Conservation (phyloP, 2,797 vertebrate genomes). For the Xerus rutilus region DNA sequence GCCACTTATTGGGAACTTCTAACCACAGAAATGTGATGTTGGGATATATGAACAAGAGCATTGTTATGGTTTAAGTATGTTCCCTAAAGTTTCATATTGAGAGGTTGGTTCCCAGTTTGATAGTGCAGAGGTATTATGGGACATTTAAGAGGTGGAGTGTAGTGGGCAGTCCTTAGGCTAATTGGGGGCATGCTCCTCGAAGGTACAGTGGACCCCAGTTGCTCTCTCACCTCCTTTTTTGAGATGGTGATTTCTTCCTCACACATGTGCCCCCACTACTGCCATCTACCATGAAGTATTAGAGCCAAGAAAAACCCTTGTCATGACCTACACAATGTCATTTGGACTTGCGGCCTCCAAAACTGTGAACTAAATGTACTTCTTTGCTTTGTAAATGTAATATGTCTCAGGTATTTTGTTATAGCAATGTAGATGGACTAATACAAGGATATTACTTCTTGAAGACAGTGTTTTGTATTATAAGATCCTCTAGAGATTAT, state of each 20-base stretch:
- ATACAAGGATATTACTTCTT: neutral
- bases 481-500: neutral
- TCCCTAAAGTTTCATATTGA: neutral
- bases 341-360: neutral
- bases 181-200: neutral
- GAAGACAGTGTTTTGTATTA: neutral
- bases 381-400: neutral
- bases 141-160: neutral
- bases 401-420: neutral
- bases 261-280: neutral
- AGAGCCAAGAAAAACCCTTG: neutral
- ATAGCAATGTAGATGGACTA: neutral
- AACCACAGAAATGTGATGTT: neutral
- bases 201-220: rapidly evolving
- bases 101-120: neutral
- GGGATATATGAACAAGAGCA: neutral
- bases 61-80: neutral
- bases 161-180: neutral
- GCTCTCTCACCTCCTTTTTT: neutral
- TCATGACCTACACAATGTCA: neutral
- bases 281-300: neutral
- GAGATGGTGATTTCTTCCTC: neutral
- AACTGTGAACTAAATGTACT: neutral
- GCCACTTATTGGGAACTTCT: neutral
- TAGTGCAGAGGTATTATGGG: neutral